phyloP scores from a whole-genome alignment of 2,797 vertebrate genomes.

The Cossypha niveicapilla region DNA sequence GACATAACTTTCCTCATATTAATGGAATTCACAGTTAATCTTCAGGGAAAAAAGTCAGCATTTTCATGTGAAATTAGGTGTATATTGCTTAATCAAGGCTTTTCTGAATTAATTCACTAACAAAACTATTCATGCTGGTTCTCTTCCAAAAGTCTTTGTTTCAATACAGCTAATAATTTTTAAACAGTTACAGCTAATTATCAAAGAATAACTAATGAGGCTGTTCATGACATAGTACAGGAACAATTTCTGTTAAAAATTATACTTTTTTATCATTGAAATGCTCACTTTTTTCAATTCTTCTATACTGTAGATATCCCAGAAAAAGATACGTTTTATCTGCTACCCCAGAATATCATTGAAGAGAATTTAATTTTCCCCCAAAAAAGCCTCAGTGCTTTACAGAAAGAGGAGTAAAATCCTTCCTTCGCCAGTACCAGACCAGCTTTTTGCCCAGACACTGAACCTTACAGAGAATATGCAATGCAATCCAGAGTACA shows the following conservation, averaged over 20 bases:
- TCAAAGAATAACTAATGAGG: conserved; percentile 61
- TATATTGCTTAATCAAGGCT: conserved; percentile 69
- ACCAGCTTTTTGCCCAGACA: not conserved
- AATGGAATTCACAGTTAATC: conserved; percentile 60
- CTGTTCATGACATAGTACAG: not conserved
- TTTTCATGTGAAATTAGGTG: conserved; percentile 71
- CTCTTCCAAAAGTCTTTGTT: conserved; percentile 62
- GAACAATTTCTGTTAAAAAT: not conserved
- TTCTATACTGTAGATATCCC: not conserved
- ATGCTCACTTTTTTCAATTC: not conserved
- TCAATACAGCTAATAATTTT: conserved; percentile 66
- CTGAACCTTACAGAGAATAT: not conserved
- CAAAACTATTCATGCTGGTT: conserved; percentile 48
- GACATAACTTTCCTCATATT: conserved; percentile 41
- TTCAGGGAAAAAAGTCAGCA: conserved; percentile 59
- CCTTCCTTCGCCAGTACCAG: not conserved
- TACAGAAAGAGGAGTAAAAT: not conserved
- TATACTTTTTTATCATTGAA: not conserved
- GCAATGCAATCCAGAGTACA: too few species aligned
- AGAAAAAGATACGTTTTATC: not conserved
- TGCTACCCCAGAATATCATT: not conserved
- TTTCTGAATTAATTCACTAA: conserved; percentile 69
- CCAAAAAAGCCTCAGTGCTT: not conserved
- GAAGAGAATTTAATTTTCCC: not conserved
- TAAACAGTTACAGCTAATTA: conserved; percentile 59